These are phyloP conservation scores for Caenorhabditis virilis DNA, from an alignment of 2,888 invertebrate genomes.

Conservation along the genomic window DNA sequence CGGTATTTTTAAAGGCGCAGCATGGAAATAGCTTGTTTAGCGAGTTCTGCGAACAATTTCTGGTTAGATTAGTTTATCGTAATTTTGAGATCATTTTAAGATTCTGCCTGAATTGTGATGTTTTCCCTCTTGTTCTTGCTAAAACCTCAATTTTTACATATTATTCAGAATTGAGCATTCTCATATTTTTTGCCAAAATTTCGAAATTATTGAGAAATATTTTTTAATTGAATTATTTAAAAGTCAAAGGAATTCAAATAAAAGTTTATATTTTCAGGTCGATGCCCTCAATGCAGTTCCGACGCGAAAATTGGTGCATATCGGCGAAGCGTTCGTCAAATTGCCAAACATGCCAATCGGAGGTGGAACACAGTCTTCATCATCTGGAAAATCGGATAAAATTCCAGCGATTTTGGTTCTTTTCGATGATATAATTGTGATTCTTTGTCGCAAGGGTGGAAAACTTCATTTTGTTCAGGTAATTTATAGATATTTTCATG, in stretches of 20 bases:
- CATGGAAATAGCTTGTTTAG: no score
- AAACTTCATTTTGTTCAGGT: conserved; percentile 32
- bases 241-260: neutral
- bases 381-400: conserved; percentile 20
- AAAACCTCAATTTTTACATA: no score
- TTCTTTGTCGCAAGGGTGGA: conserved; percentile 32
- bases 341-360: conserved; percentile 3
- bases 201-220: neutral
- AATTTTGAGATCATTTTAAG: no score
- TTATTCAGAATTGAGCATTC: no score
- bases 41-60: no score
- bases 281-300: conserved; percentile 17
- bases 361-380: conserved; percentile 10
- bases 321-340: conserved; percentile 33
- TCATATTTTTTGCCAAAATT: neutral
- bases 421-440: conserved; percentile 55
- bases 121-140: neutral
- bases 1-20: no score
- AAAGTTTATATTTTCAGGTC: conserved; percentile 15
- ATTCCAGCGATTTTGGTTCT: conserved; percentile 26
- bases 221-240: neutral
- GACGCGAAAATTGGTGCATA: conserved; percentile 21
- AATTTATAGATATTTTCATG: neutral
- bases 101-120: no score
- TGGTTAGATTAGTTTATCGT: no score